Evolutionary conservation across 2,797 vertebrate species (phyloP).

Genomic region (Eupleurogrammus muticus): DNA sequence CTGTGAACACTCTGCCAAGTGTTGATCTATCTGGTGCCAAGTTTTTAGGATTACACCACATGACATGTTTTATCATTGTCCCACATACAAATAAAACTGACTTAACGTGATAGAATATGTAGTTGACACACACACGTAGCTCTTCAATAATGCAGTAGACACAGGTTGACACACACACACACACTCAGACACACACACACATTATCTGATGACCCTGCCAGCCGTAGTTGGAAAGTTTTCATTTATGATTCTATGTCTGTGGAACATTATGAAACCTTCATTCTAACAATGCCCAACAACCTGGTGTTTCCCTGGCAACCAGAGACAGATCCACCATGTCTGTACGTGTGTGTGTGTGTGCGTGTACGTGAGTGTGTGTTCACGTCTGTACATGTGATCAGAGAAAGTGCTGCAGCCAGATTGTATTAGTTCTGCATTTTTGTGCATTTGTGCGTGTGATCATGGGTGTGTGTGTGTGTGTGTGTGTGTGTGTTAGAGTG

Average conservation of each 20-base stretch:
- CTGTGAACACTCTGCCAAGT: too few species aligned
- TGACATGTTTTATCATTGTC: too few species aligned
- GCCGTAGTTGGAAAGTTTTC: slow-evolving; percentile 74
- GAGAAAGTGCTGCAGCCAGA: too few species aligned
- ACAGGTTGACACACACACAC: neutral
- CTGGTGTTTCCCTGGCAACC: slow-evolving; percentile 85
- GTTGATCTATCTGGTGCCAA: too few species aligned
- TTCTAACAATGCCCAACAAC: slow-evolving; percentile 59
- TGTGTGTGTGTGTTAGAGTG: slow-evolving; percentile 64
- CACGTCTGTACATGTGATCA: slow-evolving; percentile 24
- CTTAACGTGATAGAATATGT: too few species aligned
- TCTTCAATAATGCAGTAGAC: slow-evolving; percentile 36
- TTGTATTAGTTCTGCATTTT: slow-evolving; percentile 28
- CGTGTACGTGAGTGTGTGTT: slow-evolving; percentile 69
- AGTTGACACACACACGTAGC: slow-evolving; percentile 42
- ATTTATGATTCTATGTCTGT: slow-evolving; percentile 44
- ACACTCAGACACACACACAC: slow-evolving; percentile 3
- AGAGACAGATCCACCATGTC: slow-evolving; percentile 55
- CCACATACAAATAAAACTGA: slow-evolving; percentile 69
- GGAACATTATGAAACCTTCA: slow-evolving; percentile 58
- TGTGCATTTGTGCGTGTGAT: slow-evolving; percentile 7
- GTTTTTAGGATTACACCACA: too few species aligned
- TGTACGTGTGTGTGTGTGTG: slow-evolving; percentile 69
- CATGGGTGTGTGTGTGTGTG: too few species aligned
- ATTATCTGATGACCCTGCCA: slow-evolving; percentile 42